Percentiles rank a stretch among this genome's conserved stretches.
Conservation (phyloP, 2,888 invertebrate genomes). For the Flexamia atlantica region DNA sequence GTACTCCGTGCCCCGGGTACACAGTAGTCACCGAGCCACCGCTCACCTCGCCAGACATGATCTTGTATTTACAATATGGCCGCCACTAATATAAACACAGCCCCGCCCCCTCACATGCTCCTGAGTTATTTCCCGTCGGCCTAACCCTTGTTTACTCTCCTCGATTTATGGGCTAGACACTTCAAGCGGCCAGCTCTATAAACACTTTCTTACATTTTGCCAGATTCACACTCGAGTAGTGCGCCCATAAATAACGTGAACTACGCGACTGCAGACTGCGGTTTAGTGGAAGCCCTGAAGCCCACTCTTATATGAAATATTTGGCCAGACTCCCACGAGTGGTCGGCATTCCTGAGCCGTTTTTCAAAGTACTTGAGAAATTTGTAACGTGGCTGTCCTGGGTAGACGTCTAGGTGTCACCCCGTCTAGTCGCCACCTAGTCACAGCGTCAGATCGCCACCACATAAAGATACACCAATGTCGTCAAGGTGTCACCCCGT, state of each 20-base stretch:
- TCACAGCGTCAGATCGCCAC: no score
- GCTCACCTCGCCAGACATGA: slow-evolving; percentile 3
- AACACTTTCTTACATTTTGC: slow-evolving; percentile 52
- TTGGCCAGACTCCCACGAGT: slow-evolving; percentile 20
- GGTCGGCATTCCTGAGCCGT: background rate
- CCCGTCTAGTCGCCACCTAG: no score
- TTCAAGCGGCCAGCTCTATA: slow-evolving; percentile 45
- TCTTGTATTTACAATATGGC: slow-evolving; percentile 31
- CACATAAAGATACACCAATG: no score
- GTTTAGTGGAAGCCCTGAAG: background rate
- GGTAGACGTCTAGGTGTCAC: no score
- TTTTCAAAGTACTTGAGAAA: background rate
- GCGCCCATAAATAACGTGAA: slow-evolving; percentile 36
- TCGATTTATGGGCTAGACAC: slow-evolving; percentile 47
- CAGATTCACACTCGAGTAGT: slow-evolving; percentile 45
- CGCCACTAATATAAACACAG: slow-evolving; percentile 26
- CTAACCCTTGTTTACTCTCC: slow-evolving; percentile 46
- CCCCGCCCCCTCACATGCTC: background rate
- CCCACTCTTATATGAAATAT: slow-evolving; percentile 16
- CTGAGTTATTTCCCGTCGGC: slow-evolving; percentile 43
- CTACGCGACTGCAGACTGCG: slow-evolving; percentile 12
- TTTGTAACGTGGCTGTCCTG: background rate
- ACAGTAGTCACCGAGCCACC: background rate
- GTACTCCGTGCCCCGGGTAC: no score
- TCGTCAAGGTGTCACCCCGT: no score